A percentile compares a stretch with the other conserved stretches of the same genome.
phyloP scores from a whole-genome alignment of 2,888 invertebrate genomes.

The Sycophila texana region DNA sequence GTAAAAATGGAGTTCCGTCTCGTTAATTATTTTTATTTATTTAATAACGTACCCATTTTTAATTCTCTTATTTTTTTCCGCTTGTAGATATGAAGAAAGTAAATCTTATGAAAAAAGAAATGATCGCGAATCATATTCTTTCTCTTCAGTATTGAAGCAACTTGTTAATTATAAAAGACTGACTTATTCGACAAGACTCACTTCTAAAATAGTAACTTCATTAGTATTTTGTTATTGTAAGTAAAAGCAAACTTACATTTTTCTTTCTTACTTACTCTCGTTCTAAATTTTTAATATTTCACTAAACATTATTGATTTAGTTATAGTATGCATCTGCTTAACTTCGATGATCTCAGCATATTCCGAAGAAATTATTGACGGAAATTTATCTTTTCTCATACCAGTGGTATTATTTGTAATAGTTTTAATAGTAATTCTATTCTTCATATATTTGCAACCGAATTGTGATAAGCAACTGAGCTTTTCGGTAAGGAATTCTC shows the following conservation, averaged over 20 bases:
- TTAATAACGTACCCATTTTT: not conserved
- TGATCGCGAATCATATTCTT: slow-evolving; percentile 66
- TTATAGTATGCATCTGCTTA: slow-evolving; percentile 61
- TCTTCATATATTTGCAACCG: slow-evolving; percentile 72
- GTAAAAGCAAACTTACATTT: slow-evolving; percentile 49
- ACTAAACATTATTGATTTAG: slow-evolving; percentile 54
- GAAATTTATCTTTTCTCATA: slow-evolving; percentile 57
- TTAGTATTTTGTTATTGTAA: slow-evolving; percentile 76
- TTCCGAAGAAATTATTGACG: slow-evolving; percentile 59
- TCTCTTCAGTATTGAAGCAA: slow-evolving; percentile 66
- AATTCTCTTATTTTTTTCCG: not conserved
- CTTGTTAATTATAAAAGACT: slow-evolving; percentile 74
- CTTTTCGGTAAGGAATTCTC: slow-evolving; percentile 68
- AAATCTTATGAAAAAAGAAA: slow-evolving; percentile 72
- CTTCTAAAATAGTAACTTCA: slow-evolving; percentile 74
- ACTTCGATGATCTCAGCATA: slow-evolving; percentile 59
- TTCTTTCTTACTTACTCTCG: slow-evolving; percentile 4
- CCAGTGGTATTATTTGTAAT: slow-evolving; percentile 58
- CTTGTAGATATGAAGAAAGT: slow-evolving; percentile 73
- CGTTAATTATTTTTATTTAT: not conserved
- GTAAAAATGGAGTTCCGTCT: slow-evolving; percentile 73
- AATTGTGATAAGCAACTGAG: slow-evolving; percentile 67
- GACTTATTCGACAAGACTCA: slow-evolving; percentile 74
- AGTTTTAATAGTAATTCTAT: slow-evolving; percentile 59
- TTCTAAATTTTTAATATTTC: slow-evolving; percentile 8